Evolutionary conservation across 2,113 vertebrate genomes (phyloP), one percentile per base, ranked within the genome.

Genomic region (Leiothrix lutea): DNA sequence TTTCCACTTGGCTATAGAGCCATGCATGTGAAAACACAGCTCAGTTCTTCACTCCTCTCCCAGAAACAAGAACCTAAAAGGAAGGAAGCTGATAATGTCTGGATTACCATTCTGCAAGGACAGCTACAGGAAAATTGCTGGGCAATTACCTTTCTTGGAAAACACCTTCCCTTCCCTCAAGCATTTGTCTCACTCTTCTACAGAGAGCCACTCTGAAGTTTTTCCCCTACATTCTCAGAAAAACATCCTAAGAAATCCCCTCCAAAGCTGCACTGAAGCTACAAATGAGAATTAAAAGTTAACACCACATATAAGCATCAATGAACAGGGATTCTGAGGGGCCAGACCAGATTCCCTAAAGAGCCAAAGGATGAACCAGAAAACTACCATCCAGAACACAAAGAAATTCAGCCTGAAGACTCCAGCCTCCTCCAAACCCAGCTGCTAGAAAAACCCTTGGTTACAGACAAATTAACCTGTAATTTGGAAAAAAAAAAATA

Each of bases 181-280:
- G 71, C 36, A 56, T 36, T 53, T 79, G 10, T 51, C 22, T 48
- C 81, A 31, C 4, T 65, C 13, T 48, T 56, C 71, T 64, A 80
- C 3, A 0, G 24, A 83, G 0, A 80, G n/a, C 0, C 36, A 72
- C n/a, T 8, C 19, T 72, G 38, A 71, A 8, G 45, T 53, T 64
- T 74, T 36, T 25, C 47, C 25, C 11, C 0, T 0, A 51, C n/a
- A 61, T n/a, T 60, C 38, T 72, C 53, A 25, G 33, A 26, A 92
- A 69, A 73, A 18, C 15, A 42, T 2, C 45, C 9, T 13, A 42
- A 86, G 29, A 50, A 80, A 88, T 45, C 20, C 33, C 42, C 42
- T 80, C 51, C 25, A 50, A 78, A 83, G 72, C 67, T 78, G 44
- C 31, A 83, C 50, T 53, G 62, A 69, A 77, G 17, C n/a, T 86